Conservation (phyloP, 2,797 vertebrate species). For the Paratrypauchen microcephalus region DNA sequence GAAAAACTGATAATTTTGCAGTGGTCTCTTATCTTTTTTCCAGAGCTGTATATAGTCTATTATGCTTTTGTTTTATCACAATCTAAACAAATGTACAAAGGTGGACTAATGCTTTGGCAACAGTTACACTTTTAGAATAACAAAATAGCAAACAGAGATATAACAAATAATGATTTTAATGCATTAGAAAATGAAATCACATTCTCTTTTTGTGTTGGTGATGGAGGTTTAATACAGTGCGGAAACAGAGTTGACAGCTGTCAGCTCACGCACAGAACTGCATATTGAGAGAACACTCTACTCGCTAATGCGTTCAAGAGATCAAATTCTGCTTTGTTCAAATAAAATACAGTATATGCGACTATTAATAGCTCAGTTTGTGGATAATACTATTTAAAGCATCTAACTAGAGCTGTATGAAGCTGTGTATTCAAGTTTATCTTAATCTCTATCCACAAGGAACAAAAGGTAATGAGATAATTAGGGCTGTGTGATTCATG, state of each 20-base stretch:
- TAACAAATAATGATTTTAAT: conserved; percentile 38
- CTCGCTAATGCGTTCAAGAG: conserved; percentile 20
- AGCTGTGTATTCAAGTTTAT: neutral
- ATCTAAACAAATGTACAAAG: neutral
- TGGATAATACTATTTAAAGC: neutral
- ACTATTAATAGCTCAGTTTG: conserved; percentile 18
- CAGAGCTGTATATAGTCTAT: no score
- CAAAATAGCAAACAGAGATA: conserved; percentile 26
- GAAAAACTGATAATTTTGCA: no score
- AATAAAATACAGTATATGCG: conserved; percentile 15
- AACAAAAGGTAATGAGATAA: no score
- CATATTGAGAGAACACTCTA: conserved; percentile 14
- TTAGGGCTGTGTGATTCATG: no score
- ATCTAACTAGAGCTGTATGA: neutral
- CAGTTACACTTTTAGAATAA: neutral
- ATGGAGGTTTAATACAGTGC: conserved; percentile 54
- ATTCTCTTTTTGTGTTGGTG: conserved; percentile 63
- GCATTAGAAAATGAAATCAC: conserved; percentile 49
- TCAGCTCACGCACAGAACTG: conserved; percentile 23
- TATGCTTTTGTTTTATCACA: neutral
- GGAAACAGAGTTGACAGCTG: conserved; percentile 40
- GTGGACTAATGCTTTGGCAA: neutral
- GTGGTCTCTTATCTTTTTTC: no score
- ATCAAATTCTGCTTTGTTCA: conserved; percentile 32
- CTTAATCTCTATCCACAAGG: neutral